Evolutionary conservation across 2,888 invertebrate genomes (phyloP), one percentile per base, ranked within the genome.

Genomic region (Agonum fuliginosum): DNA sequence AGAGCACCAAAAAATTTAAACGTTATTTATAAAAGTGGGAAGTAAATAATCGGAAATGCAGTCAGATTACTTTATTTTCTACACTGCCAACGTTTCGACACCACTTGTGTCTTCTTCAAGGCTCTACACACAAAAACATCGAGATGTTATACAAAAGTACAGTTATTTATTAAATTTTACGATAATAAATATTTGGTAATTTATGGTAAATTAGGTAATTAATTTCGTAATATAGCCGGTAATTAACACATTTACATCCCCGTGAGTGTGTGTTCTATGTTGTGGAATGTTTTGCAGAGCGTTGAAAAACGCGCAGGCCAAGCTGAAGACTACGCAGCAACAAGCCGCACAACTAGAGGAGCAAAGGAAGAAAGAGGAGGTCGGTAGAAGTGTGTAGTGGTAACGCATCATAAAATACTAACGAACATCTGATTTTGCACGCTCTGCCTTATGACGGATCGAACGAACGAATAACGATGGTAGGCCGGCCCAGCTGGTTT

Each of bases 401-500:
- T 65, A 69, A 74, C 76, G 69, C 74, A 70, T 48, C 19, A 48
- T 69, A 78, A 74, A 62, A 77, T 79, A 80, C 79, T 79, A 80
- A 79, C 78, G 69, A 78, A 73, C 62, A 75, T 80, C 79, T 43
- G 54, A 73, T 79, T 79, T 54, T 78, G 82, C 83, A 83, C 81
- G 83, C 83, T 82, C 81, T 62, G 30, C 78, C 46, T 78, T 76
- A 70, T 22, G 73, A 54, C 74, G 27, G 67, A 79, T 58, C 34
- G 67, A 74, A 46, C 41, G 8, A 30, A 27, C 65, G 43, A n/a
- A n/a, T n/a, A n/a, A n/a, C 58, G 22, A 27, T 73, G 58, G 12
- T 30, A 96, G 95, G 95, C 95, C 90, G 95, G 95, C 88, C 95
- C 96, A 87, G 95, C 95, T 89, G 95, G 95, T 90, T 96, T 96